Evolutionary conservation across 2,888 invertebrate genomes (phyloP), one percentile per base, ranked within the genome.

Genomic region (Agelastica alni): DNA sequence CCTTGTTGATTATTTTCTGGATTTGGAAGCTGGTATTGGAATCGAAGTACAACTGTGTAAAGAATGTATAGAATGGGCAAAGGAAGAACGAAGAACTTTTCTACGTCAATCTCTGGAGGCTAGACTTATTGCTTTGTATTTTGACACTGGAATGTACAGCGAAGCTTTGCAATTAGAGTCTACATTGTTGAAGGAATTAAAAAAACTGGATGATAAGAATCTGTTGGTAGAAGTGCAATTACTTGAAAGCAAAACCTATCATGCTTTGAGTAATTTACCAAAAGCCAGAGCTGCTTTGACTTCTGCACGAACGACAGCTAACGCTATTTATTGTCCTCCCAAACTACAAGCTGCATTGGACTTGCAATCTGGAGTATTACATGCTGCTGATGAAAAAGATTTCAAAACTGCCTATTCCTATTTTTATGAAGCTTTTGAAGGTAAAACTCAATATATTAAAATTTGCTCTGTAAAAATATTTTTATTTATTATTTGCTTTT

Each of bases 341-440:
- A 95, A 96, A 80, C 90, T 98, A 83, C 99, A 99, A 79, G 96
- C 97, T 5, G 91, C 96, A 6, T 82, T 99, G 30, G 99, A 99
- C 78, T 81, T 97, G 63, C 97, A 98, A 75, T 97, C 98, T 3
- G 97, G 97, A 66, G 96, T 99, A 65, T 80, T 99, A 51, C 99
- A 99, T 79, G 99, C 99, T 6, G 98, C 98, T n/a, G 99, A 99
- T 75, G 99, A 99, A 77, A 89, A 93, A 68, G 99, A 99, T 75
- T 99, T 99, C 77, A 99, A 99, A 83, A 99, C 99, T 53, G 98
- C 97, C 37, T 99, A 96, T 79, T 99, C 98, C 51, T 99, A 99
- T 75, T 99, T 99, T 76, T 99, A 98, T 77, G 99, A 99, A 81
- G 97, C 97, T 9, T 99, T 98, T 39, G 99, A 99, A 81, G 96